phyloP scores from a whole-genome alignment of 2,888 invertebrate species.

The Napeogenes sylphis region DNA sequence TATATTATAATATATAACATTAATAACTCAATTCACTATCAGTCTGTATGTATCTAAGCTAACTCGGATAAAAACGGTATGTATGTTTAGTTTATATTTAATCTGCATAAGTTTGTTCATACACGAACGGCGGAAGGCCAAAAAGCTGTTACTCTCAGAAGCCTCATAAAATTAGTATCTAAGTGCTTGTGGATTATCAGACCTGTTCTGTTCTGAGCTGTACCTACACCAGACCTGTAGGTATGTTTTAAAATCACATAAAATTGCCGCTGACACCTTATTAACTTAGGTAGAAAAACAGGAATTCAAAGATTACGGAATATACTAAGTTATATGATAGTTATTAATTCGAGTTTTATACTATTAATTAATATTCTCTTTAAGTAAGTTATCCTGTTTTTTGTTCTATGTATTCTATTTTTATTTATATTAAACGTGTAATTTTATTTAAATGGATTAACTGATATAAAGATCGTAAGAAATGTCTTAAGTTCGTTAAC shows the following conservation, averaged over 20 bases:
- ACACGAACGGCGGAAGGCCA: slow-evolving; percentile 43
- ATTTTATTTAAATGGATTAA: too few species aligned
- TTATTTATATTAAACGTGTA: background rate
- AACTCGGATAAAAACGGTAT: slow-evolving; percentile 19
- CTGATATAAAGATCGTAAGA: too few species aligned
- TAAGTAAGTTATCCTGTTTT: slow-evolving; percentile 35
- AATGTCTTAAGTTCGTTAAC: background rate
- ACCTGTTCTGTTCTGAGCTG: slow-evolving; percentile 62
- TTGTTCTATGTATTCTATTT: slow-evolving; percentile 8
- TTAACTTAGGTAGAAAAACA: slow-evolving; percentile 51
- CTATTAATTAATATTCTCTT: slow-evolving; percentile 22
- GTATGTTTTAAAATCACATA: slow-evolving; percentile 50
- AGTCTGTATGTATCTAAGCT: slow-evolving; percentile 2
- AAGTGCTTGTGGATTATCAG: slow-evolving; percentile 61
- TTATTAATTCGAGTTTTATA: background rate
- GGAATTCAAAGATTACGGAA: slow-evolving; percentile 38
- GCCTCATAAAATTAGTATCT: slow-evolving; percentile 73
- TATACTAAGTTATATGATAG: background rate
- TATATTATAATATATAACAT: background rate
- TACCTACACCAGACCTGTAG: slow-evolving; percentile 56
- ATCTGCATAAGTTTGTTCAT: slow-evolving; percentile 35
- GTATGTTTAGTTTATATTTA: slow-evolving; percentile 39
- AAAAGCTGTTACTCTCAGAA: slow-evolving; percentile 57
- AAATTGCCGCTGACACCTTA: slow-evolving; percentile 62
- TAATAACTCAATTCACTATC: slow-evolving; percentile 18